Evolutionary conservation across 2,113 vertebrate species (phyloP), one percentile per base, ranked within the genome.

Genomic region (Nicator chloris): DNA sequence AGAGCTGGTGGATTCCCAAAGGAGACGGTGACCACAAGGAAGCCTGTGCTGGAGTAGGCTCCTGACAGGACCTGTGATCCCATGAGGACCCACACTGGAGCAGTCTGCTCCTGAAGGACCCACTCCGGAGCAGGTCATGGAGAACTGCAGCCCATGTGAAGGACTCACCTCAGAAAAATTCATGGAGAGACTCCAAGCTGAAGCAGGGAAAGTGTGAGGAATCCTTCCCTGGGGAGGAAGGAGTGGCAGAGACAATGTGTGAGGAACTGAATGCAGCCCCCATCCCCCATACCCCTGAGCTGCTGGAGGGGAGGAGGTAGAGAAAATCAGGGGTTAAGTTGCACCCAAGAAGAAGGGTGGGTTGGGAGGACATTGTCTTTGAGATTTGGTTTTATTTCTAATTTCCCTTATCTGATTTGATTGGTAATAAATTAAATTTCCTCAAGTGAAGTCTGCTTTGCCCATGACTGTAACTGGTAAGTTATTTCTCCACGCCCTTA

Each of bases 271-370:
- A 40, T 6, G 5, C 11, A 75, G n/a, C 16, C 40, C 4, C 37
- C 11, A 30, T 8, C n/a, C 13, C 39, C 45, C 30, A 40, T 1
- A 5, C 5, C 6, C 13, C 40, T 40, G 47, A 61, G 33, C 0
- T 82, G 9, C 15, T 45, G n/a, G 20, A 60, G 53, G 6, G 23
- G 4, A 73, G 16, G 5, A 68, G 12, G 9, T 5, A 31, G 21
- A 54, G 40, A 69, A 49, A 68, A 68, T 31, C 5, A 10, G 11
- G 24, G 47, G 21, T 22, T 31, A 22, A 49, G 4, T 7, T 76
- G 61, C 10, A n/a, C 6, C 9, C 17, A 30, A 11, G 30, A 68
- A 47, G 15, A 61, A 40, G n/a, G 11, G 11, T 40, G 11, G 15
- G 17, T 27, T 68, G 26, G 47, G 16, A 37, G 13, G 8, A 53